Evolutionary conservation across 2,888 invertebrate species (phyloP), one percentile per base, ranked within the genome.

Genomic region (Galeopsomyia nigrocyanea): DNA sequence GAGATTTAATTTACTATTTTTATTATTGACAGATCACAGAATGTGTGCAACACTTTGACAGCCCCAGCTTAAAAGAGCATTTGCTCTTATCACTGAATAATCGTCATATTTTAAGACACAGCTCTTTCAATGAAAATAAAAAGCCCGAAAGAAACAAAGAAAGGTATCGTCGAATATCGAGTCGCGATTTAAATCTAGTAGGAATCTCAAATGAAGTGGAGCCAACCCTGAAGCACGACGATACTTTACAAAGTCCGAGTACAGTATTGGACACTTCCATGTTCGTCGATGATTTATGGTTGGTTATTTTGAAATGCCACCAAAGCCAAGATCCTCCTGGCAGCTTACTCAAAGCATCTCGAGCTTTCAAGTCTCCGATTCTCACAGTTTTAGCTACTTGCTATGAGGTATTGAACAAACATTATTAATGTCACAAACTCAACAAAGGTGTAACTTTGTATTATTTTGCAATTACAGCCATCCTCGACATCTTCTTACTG

Each of bases 251-350:
- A 0, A 67, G 14, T 58, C 1, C 39, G 22, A 70, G 61, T 62
- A n/a, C 62, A 26, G 3, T 46, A 58, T 39, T 31, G 2, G 58
- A 62, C 21, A 2, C 47, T 10, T 53, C 65, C 26, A 19, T 51
- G 16, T 47, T 49, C 10, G 19, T 61, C 13, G 68, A 87, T 75
- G 87, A 88, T 80, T 81, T 92, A 63, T 89, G 92, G 88, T 89
- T 91, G 78, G 90, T 90, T 71, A 88, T 92, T 66, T 89, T 92
- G 17, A 89, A 90, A 49, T 92, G 92, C 78, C 92, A 92, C 80
- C 91, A 91, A 51, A 92, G 92, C 61, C 90, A 90, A 75, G 92
- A 92, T 85, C 92, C 92, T 16, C 92, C 92, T 0, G 90, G 90
- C 14, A 90, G 91, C 13, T 82, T 93, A 39, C 81, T 92, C 17